A percentile compares a stretch with the other conserved stretches of the same genome.
Evolutionary conservation across 2,797 vertebrate species (phyloP).

Genomic region (Galaxias olidus): DNA sequence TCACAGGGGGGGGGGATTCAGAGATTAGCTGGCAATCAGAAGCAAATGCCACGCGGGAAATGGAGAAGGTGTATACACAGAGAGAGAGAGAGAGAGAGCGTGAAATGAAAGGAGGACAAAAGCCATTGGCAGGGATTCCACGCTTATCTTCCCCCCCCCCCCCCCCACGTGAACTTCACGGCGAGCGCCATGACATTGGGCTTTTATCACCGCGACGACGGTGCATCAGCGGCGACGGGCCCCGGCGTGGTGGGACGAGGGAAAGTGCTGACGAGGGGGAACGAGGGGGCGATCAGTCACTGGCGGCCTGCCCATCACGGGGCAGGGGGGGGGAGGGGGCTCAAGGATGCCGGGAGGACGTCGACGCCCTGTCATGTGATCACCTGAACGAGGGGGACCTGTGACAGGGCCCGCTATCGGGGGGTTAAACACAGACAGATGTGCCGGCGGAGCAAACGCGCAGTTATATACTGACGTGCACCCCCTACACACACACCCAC

Average conservation of each 20-base stretch:
- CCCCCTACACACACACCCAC: neutral
- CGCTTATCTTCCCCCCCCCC: no score
- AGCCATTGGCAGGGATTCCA: conserved; percentile 39
- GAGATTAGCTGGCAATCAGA: conserved; percentile 51
- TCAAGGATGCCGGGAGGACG: conserved; percentile 73
- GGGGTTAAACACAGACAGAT: conserved; percentile 59
- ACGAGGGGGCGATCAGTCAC: conserved; percentile 61
- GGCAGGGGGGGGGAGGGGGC: no score
- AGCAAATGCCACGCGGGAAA: conserved; percentile 47
- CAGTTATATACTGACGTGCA: neutral
- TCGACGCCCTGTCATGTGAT: conserved; percentile 56
- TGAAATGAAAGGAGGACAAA: conserved; percentile 62
- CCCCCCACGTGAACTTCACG: conserved; percentile 61
- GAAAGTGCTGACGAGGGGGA: conserved; percentile 70
- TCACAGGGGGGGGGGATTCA: conserved; percentile 11
- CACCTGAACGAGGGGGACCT: conserved; percentile 48
- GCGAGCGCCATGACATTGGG: conserved; percentile 71
- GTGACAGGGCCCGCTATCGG: conserved; percentile 35
- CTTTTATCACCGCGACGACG: conserved; percentile 70
- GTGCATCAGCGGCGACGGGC: conserved; percentile 56
- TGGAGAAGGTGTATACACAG: conserved; percentile 23
- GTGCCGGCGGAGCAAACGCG: conserved; percentile 16
- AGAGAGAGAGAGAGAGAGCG: conserved; percentile 31
- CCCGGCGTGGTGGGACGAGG: conserved; percentile 40
- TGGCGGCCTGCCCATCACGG: conserved; percentile 63